phyloP scores from a whole-genome alignment of 2,797 vertebrate genomes.

The Allobates femoralis region DNA sequence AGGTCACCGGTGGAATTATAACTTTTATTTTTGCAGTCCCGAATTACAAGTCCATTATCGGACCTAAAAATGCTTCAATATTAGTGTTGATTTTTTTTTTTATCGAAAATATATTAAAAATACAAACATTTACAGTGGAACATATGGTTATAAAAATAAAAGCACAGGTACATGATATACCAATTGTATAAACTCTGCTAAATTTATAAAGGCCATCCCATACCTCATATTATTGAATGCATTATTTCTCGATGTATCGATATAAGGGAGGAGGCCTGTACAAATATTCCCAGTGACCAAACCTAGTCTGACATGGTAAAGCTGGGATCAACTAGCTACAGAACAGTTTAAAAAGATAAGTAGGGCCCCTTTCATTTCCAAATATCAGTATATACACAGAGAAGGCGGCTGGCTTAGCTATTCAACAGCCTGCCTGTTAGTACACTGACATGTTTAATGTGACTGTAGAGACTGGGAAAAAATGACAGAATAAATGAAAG shows the following conservation, averaged over 20 bases:
- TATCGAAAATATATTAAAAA: neutral
- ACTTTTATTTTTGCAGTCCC: no score
- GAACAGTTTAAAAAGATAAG: no score
- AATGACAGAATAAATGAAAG: no score
- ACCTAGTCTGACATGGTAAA: neutral
- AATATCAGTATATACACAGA: no score
- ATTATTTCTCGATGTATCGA: neutral
- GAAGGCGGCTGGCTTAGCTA: no score
- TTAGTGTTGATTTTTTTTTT: neutral
- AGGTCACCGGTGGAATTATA: no score
- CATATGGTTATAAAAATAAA: neutral
- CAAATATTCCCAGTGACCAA: neutral
- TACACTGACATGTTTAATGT: no score
- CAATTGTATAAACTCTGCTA: neutral
- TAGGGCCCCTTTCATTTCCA: no score
- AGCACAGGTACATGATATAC: neutral
- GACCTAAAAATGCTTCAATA: no score
- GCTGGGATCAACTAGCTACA: neutral
- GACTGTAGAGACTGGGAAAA: no score
- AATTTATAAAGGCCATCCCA: neutral
- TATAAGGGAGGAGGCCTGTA: neutral
- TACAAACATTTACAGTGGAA: neutral
- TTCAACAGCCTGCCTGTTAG: no score
- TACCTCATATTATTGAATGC: neutral
- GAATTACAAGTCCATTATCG: no score